Conservation (phyloP, 2,113 vertebrate species). For the Fulmarus glacialis region DNA sequence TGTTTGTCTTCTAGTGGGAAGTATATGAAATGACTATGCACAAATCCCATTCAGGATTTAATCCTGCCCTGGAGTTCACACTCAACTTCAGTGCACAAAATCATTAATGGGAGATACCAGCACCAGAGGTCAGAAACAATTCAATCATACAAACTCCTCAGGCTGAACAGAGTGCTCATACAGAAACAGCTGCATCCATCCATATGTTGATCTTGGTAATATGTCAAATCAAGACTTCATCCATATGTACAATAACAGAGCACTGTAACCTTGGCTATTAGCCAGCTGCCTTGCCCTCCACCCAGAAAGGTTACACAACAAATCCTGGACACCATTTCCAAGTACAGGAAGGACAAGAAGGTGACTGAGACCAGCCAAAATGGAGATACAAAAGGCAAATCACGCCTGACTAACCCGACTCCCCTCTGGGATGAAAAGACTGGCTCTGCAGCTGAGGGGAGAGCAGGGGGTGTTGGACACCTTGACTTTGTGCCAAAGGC, state of each 20-base stretch:
- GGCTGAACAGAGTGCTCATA: background rate
- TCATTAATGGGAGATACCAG: background rate
- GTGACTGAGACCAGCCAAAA: background rate
- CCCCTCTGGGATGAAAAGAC: background rate
- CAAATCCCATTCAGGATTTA: slow-evolving; percentile 35
- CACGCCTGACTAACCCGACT: background rate
- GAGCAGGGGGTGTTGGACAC: background rate
- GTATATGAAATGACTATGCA: slow-evolving; percentile 17
- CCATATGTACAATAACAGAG: background rate
- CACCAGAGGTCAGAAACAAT: background rate
- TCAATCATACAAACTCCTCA: background rate
- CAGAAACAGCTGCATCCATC: background rate
- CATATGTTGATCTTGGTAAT: background rate
- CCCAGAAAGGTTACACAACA: background rate
- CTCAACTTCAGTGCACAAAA: background rate
- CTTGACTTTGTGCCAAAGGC: background rate
- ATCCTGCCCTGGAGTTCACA: slow-evolving; percentile 18
- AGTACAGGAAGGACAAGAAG: background rate
- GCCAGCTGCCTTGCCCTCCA: slow-evolving; percentile 5
- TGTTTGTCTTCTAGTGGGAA: slow-evolving; percentile 30
- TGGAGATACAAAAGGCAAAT: background rate
- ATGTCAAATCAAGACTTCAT: background rate
- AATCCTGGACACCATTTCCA: background rate
- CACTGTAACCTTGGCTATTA: background rate
- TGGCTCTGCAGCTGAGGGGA: background rate